phyloP scores from a whole-genome alignment of 2,888 invertebrate species.

The Heliconius erato region DNA sequence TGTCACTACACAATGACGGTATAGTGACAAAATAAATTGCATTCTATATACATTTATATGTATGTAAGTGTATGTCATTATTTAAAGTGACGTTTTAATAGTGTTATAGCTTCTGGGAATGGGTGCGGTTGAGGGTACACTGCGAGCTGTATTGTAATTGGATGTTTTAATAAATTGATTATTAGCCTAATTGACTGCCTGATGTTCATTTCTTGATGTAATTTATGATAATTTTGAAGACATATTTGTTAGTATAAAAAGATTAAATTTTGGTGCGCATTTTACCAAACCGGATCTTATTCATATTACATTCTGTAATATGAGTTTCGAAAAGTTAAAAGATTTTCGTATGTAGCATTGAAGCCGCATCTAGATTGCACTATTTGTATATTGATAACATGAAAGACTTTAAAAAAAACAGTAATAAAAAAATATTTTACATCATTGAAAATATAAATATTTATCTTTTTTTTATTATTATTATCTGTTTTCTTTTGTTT shows the following conservation, averaged over 20 bases:
- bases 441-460: too few relatives aligned
- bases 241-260: not conserved
- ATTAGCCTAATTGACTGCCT: conserved; percentile 15
- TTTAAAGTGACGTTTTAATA: conserved; percentile 35
- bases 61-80: conserved; percentile 25
- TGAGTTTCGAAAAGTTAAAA: too few relatives aligned
- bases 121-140: conserved; percentile 25
- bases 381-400: too few relatives aligned
- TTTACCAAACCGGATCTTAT: too few relatives aligned
- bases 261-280: too few relatives aligned
- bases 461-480: too few relatives aligned
- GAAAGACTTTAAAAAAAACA: too few relatives aligned
- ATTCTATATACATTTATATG: not conserved
- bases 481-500: too few relatives aligned
- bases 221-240: not conserved
- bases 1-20: not conserved
- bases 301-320: too few relatives aligned
- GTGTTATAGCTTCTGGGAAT: conserved; percentile 31
- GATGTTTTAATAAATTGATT: conserved; percentile 33
- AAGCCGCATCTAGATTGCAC: too few relatives aligned
- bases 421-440: too few relatives aligned
- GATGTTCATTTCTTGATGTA: not conserved
- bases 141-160: conserved; percentile 8
- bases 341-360: too few relatives aligned
- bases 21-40: conserved; percentile 6